Conservation (phyloP, 2,113 vertebrate species). For the Tapirus terrestris region DNA sequence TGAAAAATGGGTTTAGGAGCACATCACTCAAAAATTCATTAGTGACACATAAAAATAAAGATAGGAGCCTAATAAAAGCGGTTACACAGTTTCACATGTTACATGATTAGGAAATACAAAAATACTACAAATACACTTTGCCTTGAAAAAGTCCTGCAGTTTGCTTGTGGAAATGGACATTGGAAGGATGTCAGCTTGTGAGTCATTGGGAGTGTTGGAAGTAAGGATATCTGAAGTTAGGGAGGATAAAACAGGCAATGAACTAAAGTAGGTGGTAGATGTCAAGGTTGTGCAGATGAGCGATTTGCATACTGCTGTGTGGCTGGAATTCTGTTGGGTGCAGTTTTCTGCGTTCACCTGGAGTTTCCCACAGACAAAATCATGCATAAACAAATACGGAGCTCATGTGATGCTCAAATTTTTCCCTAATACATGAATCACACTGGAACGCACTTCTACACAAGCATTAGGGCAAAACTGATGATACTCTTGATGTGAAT, state of each 20-base stretch:
- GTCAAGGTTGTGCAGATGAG: not conserved
- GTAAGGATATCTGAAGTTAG: not conserved
- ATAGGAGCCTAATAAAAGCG: not conserved
- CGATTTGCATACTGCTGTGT: rapidly evolving
- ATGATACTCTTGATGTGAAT: not conserved
- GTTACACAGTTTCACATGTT: not conserved
- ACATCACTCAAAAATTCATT: not conserved
- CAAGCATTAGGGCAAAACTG: not conserved
- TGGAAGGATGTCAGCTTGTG: not conserved
- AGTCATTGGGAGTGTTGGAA: not conserved
- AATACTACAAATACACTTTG: not conserved
- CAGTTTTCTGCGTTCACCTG: not conserved
- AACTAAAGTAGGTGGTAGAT: not conserved
- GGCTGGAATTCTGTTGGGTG: not conserved
- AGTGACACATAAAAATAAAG: not conserved
- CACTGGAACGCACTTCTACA: not conserved
- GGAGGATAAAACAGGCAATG: not conserved
- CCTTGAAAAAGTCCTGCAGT: not conserved
- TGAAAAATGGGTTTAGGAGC: not conserved
- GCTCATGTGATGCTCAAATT: not conserved
- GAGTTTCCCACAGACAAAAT: not conserved
- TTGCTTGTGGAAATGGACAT: not conserved
- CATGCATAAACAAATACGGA: not conserved
- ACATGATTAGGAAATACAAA: not conserved
- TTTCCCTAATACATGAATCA: not conserved